phyloP scores from a whole-genome alignment of 2,888 invertebrate genomes.

The Eulithis testata region DNA sequence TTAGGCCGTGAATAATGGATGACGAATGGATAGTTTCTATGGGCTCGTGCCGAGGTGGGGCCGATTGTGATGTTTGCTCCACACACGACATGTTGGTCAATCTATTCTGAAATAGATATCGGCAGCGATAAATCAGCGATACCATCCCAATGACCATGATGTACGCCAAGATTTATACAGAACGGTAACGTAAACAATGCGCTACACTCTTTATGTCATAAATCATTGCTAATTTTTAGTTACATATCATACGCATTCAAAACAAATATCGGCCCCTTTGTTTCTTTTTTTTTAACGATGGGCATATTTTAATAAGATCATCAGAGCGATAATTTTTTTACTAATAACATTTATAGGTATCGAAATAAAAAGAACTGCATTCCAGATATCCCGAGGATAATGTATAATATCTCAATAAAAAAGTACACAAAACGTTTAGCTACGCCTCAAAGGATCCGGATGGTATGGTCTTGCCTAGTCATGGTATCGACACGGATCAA shows the following conservation, averaged over 20 bases:
- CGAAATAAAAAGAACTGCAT: conserved; percentile 59
- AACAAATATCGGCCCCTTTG: too few relatives aligned
- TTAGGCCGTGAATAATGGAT: conserved; percentile 84
- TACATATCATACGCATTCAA: too few relatives aligned
- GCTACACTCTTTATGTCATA: conserved; percentile 6
- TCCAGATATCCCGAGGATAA: conserved; percentile 66
- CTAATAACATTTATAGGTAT: conserved; percentile 36
- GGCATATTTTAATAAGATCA: conserved; percentile 23
- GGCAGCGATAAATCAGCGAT: conserved; percentile 38
- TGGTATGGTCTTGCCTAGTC: conserved; percentile 75
- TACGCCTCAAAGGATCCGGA: conserved; percentile 77
- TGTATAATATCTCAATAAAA: conserved; percentile 71
- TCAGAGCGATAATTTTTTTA: conserved; percentile 27
- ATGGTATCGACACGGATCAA: conserved; percentile 82
- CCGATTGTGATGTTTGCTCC: conserved; percentile 62
- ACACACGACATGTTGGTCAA: conserved; percentile 53
- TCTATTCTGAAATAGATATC: conserved; percentile 42
- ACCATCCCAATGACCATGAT: conserved; percentile 43
- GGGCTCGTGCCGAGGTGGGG: conserved; percentile 77
- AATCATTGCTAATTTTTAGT: too few relatives aligned
- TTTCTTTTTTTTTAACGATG: background rate
- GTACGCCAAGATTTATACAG: conserved; percentile 22
- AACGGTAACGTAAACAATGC: conserved; percentile 31
- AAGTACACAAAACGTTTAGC: conserved; percentile 76
- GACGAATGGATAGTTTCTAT: conserved; percentile 80